Base-by-base conservation (phyloP, 1,140 invertebrate species). In the Heliconius nattereri region DNA sequence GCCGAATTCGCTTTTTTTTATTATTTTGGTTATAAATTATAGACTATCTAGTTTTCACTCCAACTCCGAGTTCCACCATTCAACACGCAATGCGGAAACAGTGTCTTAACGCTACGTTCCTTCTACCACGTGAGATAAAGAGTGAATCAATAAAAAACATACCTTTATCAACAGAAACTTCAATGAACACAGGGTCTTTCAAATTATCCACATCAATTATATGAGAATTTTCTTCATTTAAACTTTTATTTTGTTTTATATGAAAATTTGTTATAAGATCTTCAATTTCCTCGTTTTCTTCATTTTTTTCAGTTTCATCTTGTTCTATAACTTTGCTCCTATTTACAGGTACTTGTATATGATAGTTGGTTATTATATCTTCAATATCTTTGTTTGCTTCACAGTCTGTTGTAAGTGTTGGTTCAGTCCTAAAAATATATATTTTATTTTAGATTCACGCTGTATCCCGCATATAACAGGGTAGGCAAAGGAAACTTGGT, bases 281-380 rank as follows among this genome's bases (percentile, higher is more conserved):
- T 72, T 72, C 71, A 3, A 40, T 60, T 66, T 26, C 57, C 37
- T 20, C 70, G 2, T 66, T 49, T 45, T 32, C 16, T 72, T 74
- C 32, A 26, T 37, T 49, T 73, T 49, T 19, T 78, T 29, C 45
- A 49, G 20, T 57, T 8, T 57, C 54, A 23, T 45, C 57, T 16
- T 77, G 20, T 16, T 35, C 16, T 37, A 2, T n/a, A 6, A 26
- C 16, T 72, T 72, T 72, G 11, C 57, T 87, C 87, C 60, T 66
- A 66, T 26, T 66, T 23, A 57, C 6, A 29, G 60, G 60, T 66
- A 66, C 26, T 66, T 66, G 60, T 35, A 92, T 92, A 3, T 91
- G 87, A 54, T 90, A 92, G 72, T 91, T 88, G 0, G 88, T 89
- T 45, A 92, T 84, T 20, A 91, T 86, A 0, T 92, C 91, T 52